Base-by-base conservation (phyloP, 2,113 vertebrate species). In the Hassar affinis region DNA sequence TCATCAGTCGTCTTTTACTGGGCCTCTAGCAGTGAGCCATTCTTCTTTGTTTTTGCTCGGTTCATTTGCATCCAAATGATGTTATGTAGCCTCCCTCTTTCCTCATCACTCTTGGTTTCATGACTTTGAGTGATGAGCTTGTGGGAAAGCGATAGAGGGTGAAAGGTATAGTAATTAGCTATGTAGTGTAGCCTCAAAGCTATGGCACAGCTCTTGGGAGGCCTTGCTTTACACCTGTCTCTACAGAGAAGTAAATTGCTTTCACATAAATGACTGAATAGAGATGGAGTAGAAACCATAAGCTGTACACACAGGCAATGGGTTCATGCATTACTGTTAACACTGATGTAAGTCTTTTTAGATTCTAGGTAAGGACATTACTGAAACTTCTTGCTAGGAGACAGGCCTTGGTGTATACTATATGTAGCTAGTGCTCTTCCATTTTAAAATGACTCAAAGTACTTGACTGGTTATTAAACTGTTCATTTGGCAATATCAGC, bases 51-150 rank as follows among this genome's bases (percentile, higher is more conserved):
- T 83, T 83, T 81, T 64, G 18, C 71, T 62, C 52, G 56, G 76
- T 69, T 79, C 33, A 85, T 87, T 85, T 85, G 84, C 84, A 85
- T 87, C 78, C 77, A 85, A 80, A 85, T 84, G 84, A 85, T 83
- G 77, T 87, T 66, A 68, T 68, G 76, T 76, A 42, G 74, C 74
- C 18, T 77, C 38, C 20, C 77, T 77, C 52, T 47, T 77, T 54
- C 27, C 85, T 86, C 66, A 82, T 82, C 69, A 71, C 59, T 68
- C 74, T 78, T 61, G 59, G 59, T 68, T 78, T 78, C 59, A 68
- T 68, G 82, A 59, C 59, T 83, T 57, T 83, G 82, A 83, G 51
- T 78, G 74, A 83, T 83, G 82, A 83, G 49, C 82, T 83, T 57
- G 82, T 78, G 82, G 27, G 61, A 77, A 78, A 45, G 74, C 72